Base-by-base conservation (phyloP, 2,113 vertebrate genomes). In the Atherinomorus stipes region DNA sequence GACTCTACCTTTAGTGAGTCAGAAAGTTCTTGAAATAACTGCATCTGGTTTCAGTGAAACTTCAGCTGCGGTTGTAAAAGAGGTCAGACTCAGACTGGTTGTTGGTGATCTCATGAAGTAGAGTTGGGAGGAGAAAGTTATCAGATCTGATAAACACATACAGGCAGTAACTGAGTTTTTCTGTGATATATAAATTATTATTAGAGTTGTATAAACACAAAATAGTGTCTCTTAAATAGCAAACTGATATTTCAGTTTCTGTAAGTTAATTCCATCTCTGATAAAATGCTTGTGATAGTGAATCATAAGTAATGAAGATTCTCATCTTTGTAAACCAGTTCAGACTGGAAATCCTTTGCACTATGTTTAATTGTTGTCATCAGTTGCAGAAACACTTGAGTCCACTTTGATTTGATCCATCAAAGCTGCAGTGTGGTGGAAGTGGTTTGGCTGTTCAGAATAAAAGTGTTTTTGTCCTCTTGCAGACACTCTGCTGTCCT, bases 381-480 rank as follows among this genome's bases (percentile, higher is more conserved):
- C 51, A 53, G 71, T 67, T 78, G 74, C 72, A 69, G 63, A 69
- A 74, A 58, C 71, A 73, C 16, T 71, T 58, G 50, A 26, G 18
- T 25, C 74, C 61, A 51, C 21, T 67, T 53, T 49, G 53, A 56
- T 13, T n/a, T n/a, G n/a, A n/a, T n/a, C n/a, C n/a, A n/a, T n/a
- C n/a, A n/a, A n/a, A n/a, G n/a, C n/a, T n/a, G n/a, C n/a, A n/a
- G n/a, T n/a, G n/a, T n/a, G n/a, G n/a, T n/a, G n/a, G n/a, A 22
- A 34, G 0, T 4, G 10, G 51, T 44, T 31, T 22, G 19, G 15
- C 22, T 31, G 13, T 18, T 11, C 37, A 9, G 21, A 31, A 51
- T 2, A 38, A 15, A 5, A 26, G 21, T 9, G 19, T 28, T 47
- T 13, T 7, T 54, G 11, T 19, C 34, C 71, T 22, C 45, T 58